Evolutionary conservation across 2,797 vertebrate species (phyloP).

Genomic region (Phalanger gymnotis): DNA sequence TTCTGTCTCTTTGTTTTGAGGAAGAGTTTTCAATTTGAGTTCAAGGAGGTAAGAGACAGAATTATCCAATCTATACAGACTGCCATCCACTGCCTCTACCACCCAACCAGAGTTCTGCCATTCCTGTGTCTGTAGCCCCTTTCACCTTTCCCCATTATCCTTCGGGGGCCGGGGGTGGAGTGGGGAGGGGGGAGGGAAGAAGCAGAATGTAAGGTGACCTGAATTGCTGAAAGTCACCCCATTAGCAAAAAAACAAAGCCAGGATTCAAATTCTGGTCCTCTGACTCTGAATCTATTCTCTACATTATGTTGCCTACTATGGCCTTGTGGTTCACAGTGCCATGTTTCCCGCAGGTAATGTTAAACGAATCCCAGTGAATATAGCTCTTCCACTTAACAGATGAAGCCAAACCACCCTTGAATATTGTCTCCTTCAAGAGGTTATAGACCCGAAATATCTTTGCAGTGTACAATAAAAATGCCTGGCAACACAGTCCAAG

Average conservation of each 20-base stretch:
- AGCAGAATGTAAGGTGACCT: not conserved
- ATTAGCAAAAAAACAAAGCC: not conserved
- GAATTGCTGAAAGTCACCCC: not conserved
- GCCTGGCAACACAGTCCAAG: too few relatives aligned
- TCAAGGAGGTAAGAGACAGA: not conserved
- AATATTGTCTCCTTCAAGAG: not conserved
- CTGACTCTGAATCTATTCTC: not conserved
- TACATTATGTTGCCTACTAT: not conserved
- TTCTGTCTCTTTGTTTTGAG: not conserved
- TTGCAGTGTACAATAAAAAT: too few relatives aligned
- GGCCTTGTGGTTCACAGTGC: not conserved
- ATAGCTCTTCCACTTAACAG: not conserved
- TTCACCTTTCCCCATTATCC: not conserved
- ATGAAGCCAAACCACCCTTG: not conserved
- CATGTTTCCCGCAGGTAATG: not conserved
- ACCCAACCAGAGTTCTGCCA: not conserved
- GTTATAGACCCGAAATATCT: not conserved
- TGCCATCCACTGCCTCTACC: not conserved
- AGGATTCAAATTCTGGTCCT: not conserved
- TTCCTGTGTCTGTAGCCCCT: not conserved
- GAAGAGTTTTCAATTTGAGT: not conserved
- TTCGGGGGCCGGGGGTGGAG: too few relatives aligned
- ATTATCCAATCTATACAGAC: not conserved
- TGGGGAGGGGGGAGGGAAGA: too few relatives aligned
- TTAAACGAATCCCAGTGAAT: not conserved